Evolutionary conservation across 1,140 invertebrate species (phyloP).

Genomic region (Telenomus remus): DNA sequence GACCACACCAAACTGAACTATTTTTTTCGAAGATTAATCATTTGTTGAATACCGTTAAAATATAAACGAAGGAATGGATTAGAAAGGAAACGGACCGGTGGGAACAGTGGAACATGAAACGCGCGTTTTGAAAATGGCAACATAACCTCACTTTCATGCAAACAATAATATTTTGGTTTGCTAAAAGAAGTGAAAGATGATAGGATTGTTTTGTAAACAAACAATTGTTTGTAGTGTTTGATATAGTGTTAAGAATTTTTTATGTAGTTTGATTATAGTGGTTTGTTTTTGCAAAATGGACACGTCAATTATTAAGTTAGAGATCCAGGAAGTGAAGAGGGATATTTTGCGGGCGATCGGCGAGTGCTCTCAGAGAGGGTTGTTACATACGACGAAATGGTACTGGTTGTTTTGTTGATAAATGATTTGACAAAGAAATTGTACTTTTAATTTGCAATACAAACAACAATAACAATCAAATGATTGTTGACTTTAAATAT

Average conservation of each 20-base stretch:
- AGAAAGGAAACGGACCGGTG: too few relatives aligned
- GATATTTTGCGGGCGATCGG: slow-evolving; percentile 81
- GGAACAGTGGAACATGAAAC: too few relatives aligned
- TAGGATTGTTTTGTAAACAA: too few relatives aligned
- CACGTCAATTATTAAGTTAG: slow-evolving; percentile 72
- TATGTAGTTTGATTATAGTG: not conserved
- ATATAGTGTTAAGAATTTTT: not conserved
- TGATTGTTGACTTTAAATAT: too few relatives aligned
- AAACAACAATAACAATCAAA: too few relatives aligned
- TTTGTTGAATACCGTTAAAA: too few relatives aligned
- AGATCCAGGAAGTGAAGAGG: slow-evolving; percentile 79
- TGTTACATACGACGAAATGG: slow-evolving; percentile 86
- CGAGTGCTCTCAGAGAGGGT: slow-evolving; percentile 83
- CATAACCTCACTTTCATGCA: slow-evolving; percentile 10
- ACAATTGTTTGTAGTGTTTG: too few relatives aligned
- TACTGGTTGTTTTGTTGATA: slow-evolving; percentile 50
- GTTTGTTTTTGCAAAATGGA: not conserved
- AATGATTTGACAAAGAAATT: not conserved
- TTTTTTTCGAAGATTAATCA: too few relatives aligned
- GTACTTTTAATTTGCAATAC: too few relatives aligned
- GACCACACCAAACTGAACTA: too few relatives aligned
- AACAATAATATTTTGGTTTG: slow-evolving; percentile 1
- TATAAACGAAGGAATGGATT: too few relatives aligned
- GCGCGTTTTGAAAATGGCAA: not conserved
- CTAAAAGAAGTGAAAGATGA: too few relatives aligned